Evolutionary conservation across 2,888 invertebrate genomes (phyloP).

Genomic region (Lampropteryx suffumata): DNA sequence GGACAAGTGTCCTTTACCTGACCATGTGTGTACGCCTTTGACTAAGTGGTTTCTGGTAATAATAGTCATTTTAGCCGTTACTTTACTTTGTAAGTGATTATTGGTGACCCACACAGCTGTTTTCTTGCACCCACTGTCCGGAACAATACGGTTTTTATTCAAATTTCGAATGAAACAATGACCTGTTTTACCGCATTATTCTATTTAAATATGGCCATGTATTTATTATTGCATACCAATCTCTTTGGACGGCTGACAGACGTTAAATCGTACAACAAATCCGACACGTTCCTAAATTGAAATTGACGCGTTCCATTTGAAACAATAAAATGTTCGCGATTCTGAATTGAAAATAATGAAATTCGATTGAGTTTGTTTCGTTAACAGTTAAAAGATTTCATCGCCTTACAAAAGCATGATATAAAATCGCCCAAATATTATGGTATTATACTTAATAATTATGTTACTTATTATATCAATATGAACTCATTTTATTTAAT

Average conservation of each 20-base stretch:
- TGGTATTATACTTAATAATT: too few relatives aligned
- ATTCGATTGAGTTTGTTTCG: constrained; percentile 60
- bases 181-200: constrained; percentile 32
- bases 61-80: constrained; percentile 33
- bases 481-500: background rate
- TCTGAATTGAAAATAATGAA: constrained; percentile 73
- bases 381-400: constrained; percentile 18
- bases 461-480: background rate
- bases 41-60: constrained; percentile 31
- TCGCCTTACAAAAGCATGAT: too few relatives aligned
- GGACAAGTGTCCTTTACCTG: constrained; percentile 44
- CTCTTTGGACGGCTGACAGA: constrained; percentile 58
- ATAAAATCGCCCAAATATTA: too few relatives aligned
- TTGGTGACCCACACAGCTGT: constrained; percentile 54
- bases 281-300: constrained; percentile 67
- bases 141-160: constrained; percentile 80
- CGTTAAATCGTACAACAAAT: constrained; percentile 52
- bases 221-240: constrained; percentile 52
- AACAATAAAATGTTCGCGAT: constrained; percentile 68
- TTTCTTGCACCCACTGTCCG: constrained; percentile 63
- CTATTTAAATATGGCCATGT: constrained; percentile 31
- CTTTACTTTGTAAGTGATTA: constrained; percentile 26
- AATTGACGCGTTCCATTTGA: constrained; percentile 79
- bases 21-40: constrained; percentile 31
- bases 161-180: constrained; percentile 58